Conservation (phyloP, 2,113 vertebrate species). For the Monopterus albus region DNA sequence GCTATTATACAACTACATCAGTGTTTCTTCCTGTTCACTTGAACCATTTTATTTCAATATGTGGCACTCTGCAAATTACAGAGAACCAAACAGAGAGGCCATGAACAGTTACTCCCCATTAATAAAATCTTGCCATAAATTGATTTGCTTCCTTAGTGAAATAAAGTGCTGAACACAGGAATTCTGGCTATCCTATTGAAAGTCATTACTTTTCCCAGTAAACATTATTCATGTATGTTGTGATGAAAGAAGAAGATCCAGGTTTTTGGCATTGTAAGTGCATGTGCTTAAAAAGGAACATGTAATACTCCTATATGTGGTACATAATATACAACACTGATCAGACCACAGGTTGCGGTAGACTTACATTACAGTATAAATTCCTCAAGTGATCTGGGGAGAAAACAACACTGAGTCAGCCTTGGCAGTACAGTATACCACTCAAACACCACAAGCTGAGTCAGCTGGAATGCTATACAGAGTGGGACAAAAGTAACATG, state of each 20-base stretch:
- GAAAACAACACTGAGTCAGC: neutral
- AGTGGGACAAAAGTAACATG: neutral
- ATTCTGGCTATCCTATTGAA: slow-evolving; percentile 30
- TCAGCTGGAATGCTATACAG: neutral
- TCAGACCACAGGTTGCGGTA: neutral
- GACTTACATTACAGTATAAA: neutral
- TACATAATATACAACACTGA: slow-evolving; percentile 24
- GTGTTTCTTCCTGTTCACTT: neutral
- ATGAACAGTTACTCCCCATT: slow-evolving; percentile 20
- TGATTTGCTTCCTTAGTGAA: slow-evolving; percentile 42
- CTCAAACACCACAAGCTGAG: too few relatives aligned
- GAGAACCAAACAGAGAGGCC: neutral
- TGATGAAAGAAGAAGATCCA: slow-evolving; percentile 28
- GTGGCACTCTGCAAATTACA: slow-evolving; percentile 3
- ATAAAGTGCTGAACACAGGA: slow-evolving; percentile 44
- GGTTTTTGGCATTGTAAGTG: slow-evolving; percentile 37
- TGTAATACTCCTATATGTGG: slow-evolving; percentile 5
- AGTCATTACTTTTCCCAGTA: slow-evolving; percentile 29
- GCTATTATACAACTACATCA: neutral
- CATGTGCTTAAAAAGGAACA: slow-evolving; percentile 32
- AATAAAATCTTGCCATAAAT: slow-evolving; percentile 27
- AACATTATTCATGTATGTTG: slow-evolving; percentile 19
- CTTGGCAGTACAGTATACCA: too few relatives aligned
- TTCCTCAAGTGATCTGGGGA: neutral
- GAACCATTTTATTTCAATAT: slow-evolving; percentile 26